These are phyloP conservation scores for Dromococcyx pavoninus DNA, from an alignment of 2,797 vertebrate genomes.

Conservation along the genomic window DNA sequence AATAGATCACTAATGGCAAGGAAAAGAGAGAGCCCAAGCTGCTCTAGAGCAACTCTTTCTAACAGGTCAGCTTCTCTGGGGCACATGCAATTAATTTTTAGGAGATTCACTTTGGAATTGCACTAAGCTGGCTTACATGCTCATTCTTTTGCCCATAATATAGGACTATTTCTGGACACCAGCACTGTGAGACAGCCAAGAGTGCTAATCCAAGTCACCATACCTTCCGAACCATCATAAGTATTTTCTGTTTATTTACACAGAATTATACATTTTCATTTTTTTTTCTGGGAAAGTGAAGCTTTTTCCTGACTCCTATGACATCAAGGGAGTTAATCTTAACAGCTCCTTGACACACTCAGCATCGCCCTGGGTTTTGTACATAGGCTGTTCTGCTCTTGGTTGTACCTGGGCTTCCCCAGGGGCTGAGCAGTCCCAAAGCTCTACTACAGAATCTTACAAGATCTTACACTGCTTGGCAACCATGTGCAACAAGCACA, in stretches of 20 bases:
- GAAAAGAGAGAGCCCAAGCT: neutral
- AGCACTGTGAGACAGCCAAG: neutral
- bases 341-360: neutral
- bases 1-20: neutral
- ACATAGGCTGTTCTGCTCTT: neutral
- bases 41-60: neutral
- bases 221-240: neutral
- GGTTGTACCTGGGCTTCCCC: neutral
- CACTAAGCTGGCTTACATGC: neutral
- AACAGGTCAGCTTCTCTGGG: neutral
- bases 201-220: neutral
- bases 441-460: neutral
- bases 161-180: neutral
- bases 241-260: slow-evolving; percentile 2
- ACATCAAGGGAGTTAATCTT: neutral
- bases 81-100: neutral
- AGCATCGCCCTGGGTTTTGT: too few species aligned
- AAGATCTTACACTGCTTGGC: neutral
- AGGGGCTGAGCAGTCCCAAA: neutral
- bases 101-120: neutral
- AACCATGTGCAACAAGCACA: fast-evolving
- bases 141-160: neutral
- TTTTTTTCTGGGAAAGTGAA: neutral
- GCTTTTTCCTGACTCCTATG: neutral
- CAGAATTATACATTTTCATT: neutral